Base-by-base conservation (phyloP, 2,113 vertebrate species). In the Vicugna pacos region DNA sequence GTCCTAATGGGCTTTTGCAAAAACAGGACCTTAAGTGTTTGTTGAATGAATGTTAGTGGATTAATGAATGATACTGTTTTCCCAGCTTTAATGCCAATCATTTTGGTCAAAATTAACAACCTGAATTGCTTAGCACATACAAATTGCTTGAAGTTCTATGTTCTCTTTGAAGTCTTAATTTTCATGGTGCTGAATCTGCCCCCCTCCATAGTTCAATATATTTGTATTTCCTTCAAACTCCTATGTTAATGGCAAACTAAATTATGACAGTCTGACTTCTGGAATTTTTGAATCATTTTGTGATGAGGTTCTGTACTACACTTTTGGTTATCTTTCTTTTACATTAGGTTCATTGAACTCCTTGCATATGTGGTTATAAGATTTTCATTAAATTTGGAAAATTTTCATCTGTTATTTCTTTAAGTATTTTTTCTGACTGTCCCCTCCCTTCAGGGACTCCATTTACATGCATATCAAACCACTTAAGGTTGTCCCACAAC, bases 11-110 rank as follows among this genome's bases (percentile, higher is more conserved):
- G 30, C n/a, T 91, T 96, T 70, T 89, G 48, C 35, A 73, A 50
- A 95, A 96, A 72, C 62, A 56, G 10, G 28, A 95, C 46, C 26
- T 86, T 19, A 67, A 77, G 26, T 85, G 26, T 90, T 81, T 89
- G 28, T 81, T 72, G 62, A 96, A 73, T 67, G 60, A 56, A 77
- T 91, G 3, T 38, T 75, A 72, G 22, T 95, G 17, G n/a, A 48
- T 92, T 95, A 48, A 89, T 90, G 17, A 95, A 42, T 80, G 19
- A 81, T 20, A 42, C 14, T 16, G 48, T 86, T 80, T 82, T 62
- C 48, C 52, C 42, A 92, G 6, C 8, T 82, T 62, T 46, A 58
- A 7, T 65, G 50, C 8, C 81, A 72, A 62, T 84, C 85, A 69
- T 93, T 82, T 89, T 65, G 54, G 17, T 69, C 52, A 52, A 8